Conservation (phyloP, 2,113 vertebrate genomes). For the Hydrolagus affinis region DNA sequence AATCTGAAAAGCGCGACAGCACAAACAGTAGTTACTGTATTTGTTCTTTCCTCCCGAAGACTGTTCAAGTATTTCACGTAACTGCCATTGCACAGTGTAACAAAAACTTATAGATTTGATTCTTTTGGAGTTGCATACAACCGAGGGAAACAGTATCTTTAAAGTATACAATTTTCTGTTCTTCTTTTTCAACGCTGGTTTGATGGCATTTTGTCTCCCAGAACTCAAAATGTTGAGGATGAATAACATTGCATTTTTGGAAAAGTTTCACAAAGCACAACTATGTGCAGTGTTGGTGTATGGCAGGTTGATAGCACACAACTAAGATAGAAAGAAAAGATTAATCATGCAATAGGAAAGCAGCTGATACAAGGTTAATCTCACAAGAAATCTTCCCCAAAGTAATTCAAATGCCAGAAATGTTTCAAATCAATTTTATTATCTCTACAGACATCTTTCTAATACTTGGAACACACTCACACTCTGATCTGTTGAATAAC, state of each 20-base stretch:
- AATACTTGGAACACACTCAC: constrained; percentile 78
- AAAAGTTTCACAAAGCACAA: neutral
- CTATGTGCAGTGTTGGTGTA: neutral
- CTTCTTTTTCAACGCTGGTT: neutral
- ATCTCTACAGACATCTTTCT: constrained; percentile 85
- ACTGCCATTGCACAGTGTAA: neutral
- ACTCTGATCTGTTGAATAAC: constrained; percentile 59
- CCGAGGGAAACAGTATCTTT: neutral
- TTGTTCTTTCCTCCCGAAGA: neutral
- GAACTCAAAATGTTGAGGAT: neutral
- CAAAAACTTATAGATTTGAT: neutral
- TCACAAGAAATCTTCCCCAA: constrained; percentile 64
- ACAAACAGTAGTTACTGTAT: neutral
- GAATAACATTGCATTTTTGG: neutral
- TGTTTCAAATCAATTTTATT: constrained; percentile 94
- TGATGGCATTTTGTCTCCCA: neutral
- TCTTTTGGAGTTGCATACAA: neutral
- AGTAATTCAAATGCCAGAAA: constrained; percentile 72
- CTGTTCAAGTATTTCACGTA: neutral
- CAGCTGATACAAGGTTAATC: constrained; percentile 54
- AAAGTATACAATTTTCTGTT: neutral
- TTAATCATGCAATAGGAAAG: constrained; percentile 47
- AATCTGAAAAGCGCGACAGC: neutral
- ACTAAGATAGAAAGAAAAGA: neutral
- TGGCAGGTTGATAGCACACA: neutral